These are phyloP conservation scores for Mesocricetus auratus DNA, from an alignment of 2,113 vertebrate species.

Conservation along the genomic window DNA sequence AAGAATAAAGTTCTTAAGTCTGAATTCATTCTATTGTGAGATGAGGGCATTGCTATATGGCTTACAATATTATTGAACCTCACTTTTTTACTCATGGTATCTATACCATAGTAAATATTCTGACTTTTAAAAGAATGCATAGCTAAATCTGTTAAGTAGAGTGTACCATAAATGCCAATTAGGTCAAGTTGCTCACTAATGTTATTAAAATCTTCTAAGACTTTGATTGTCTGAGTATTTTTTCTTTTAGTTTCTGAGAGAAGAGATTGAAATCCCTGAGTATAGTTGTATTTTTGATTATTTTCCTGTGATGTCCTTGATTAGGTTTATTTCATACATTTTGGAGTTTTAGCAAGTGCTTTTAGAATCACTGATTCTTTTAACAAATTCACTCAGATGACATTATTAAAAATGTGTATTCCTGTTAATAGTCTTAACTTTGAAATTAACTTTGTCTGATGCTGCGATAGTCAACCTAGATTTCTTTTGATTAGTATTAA, in stretches of 20 bases:
- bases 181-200: not conserved
- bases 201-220: not conserved
- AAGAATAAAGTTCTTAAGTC: not conserved
- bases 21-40: not conserved
- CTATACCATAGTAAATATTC: not conserved
- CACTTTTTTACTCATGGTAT: not conserved
- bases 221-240: conserved; percentile 15
- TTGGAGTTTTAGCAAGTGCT: not conserved
- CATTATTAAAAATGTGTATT: not conserved
- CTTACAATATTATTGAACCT: conserved; percentile 2
- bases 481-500: conserved; percentile 11
- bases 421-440: not conserved
- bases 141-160: not conserved
- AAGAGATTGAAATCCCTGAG: not conserved
- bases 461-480: not conserved
- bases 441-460: conserved; percentile 14
- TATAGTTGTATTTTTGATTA: not conserved
- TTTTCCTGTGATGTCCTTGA: conserved; percentile 1
- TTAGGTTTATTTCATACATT: conserved; percentile 35
- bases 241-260: not conserved
- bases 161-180: not conserved
- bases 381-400: not conserved
- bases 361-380: not conserved
- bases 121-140: not conserved
- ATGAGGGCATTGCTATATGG: not conserved